Base-by-base conservation (phyloP, 92 coral and sea anemone species). In the Bergia puertoricense region DNA sequence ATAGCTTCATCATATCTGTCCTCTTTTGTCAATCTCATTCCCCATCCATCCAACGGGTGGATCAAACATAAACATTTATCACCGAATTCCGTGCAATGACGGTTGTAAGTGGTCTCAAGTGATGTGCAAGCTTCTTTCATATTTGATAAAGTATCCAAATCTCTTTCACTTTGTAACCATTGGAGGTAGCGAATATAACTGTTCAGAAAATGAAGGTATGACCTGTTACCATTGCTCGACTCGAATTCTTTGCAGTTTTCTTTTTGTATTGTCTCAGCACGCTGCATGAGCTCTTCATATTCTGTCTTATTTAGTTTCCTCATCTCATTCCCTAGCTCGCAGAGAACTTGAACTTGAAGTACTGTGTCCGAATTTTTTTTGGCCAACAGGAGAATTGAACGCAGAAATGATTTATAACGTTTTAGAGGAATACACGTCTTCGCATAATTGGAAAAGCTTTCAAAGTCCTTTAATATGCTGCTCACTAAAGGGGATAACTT, bases 341-440 rank as follows among this genome's bases (percentile, higher is more conserved):
- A 90, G 48, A 81, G 83, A 40, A 86, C 71, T 74, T 56, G 89
- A 65, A 86, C 90, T 0, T 11, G 81, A 48, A 6, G 84, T 16
- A 86, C 78, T 11, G 77, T 41, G 2, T 81, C 66, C 0, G 67
- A 77, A 22, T 11, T 30, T 39, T 30, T 43, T 73, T 80, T 42
- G 73, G 73, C 10, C 44, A 81, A 45, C 51, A 9, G 1, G 45
- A 72, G 43, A 59, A 90, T 37, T 15, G 43, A 30, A 45, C 67
- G 9, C 69, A 90, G 71, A 74, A 86, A 20, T 37, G 8, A 0
- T 1, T 77, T 37, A 44, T 86, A 90, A 11, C 62, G 69, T n/a
- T 72, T 80, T 2, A 87, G 92, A 36, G 79, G 74, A 74, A 90
- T 76, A 18, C 92, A 90, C 92, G 54, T 73, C 71, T 90, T 85